A percentile compares a stretch with the other conserved stretches of the same genome.
Evolutionary conservation across 2,797 vertebrate species (phyloP).

Genomic region (Peromyscus attwateri): DNA sequence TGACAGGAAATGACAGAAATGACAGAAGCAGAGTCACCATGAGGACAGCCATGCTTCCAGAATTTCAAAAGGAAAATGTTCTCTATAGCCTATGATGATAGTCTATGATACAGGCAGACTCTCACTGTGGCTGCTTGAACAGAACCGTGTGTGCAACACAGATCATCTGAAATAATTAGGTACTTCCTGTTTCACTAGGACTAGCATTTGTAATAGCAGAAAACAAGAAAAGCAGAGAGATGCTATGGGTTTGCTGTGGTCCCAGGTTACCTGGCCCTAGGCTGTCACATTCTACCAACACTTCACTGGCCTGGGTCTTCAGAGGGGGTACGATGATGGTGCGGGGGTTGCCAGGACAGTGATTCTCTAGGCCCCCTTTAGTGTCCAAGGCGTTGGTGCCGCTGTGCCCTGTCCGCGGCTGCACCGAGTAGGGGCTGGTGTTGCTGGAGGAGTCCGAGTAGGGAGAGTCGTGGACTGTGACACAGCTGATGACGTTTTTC

Average conservation of each 20-base stretch:
- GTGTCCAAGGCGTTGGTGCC: conserved; percentile 90
- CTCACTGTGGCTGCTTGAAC: background rate
- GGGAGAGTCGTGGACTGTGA: conserved; percentile 98
- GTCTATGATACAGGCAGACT: background rate
- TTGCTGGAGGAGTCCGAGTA: conserved; percentile 96
- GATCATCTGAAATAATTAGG: background rate
- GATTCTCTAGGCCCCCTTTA: conserved; percentile 94
- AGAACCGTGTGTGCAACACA: background rate
- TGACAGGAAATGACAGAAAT: background rate
- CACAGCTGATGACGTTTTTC: conserved; percentile 99
- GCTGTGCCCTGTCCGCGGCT: conserved; percentile 90
- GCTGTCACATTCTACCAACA: conserved; percentile 94
- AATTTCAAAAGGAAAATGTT: background rate
- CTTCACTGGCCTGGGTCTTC: conserved; percentile 95
- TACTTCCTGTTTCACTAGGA: background rate
- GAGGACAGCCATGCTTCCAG: background rate
- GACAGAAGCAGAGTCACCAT: background rate
- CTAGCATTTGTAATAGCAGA: background rate
- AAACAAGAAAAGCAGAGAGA: background rate
- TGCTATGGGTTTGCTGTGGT: background rate
- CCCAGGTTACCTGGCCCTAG: conserved; percentile 93
- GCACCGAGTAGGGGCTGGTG: conserved; percentile 95
- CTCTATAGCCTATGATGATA: background rate
- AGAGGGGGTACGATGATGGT: conserved; percentile 98
- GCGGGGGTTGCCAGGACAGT: conserved; percentile 94